Conservation (phyloP, 2,797 vertebrate genomes). For the Hipposideros larvatus region DNA sequence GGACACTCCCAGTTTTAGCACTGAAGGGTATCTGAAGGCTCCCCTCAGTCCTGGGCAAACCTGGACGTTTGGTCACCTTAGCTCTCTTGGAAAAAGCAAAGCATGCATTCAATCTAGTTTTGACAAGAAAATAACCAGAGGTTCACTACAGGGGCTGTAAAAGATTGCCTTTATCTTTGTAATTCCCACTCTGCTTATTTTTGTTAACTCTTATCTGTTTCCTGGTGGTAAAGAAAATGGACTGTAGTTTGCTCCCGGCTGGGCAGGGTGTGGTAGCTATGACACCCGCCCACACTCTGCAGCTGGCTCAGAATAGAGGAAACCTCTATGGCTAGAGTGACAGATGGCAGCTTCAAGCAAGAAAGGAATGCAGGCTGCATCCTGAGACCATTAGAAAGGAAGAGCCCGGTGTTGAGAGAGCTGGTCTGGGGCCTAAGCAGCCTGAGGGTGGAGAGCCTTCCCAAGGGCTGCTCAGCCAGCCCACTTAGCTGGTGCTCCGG, state of each 20-base stretch:
- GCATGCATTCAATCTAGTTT: neutral
- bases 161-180: slow-evolving; percentile 53
- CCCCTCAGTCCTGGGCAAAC: neutral
- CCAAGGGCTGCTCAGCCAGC: neutral
- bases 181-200: slow-evolving; percentile 51
- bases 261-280: neutral
- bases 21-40: neutral
- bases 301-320: neutral
- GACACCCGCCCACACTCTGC: rapidly evolving
- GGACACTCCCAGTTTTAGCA: neutral
- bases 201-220: slow-evolving; percentile 67
- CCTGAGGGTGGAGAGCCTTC: neutral
- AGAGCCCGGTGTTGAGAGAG: rapidly evolving
- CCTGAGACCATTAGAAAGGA: neutral
- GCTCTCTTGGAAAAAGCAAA: neutral
- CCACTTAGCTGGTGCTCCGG: no score
- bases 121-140: slow-evolving; percentile 24
- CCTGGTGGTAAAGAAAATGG: slow-evolving; percentile 62
- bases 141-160: neutral
- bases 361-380: rapidly evolving
- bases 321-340: neutral
- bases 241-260: neutral
- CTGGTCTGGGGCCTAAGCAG: neutral
- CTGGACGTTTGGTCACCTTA: neutral
- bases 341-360: neutral